Conservation (phyloP, 2,888 invertebrate species). For the Thereva unica region DNA sequence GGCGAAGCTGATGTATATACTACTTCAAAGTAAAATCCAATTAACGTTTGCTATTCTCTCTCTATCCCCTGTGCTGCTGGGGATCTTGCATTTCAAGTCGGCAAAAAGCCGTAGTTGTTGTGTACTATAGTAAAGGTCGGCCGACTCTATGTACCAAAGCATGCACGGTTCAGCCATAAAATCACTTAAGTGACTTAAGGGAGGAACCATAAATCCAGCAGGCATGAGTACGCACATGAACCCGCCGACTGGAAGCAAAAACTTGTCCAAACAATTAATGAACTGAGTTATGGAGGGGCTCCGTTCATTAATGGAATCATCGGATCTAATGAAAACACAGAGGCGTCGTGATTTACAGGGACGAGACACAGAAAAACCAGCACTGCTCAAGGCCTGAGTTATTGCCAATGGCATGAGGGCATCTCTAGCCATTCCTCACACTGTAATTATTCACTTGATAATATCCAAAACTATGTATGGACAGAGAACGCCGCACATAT, state of each 20-base stretch:
- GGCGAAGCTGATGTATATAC: constrained; percentile 20
- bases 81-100: neutral
- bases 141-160: neutral
- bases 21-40: constrained; percentile 24
- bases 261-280: constrained; percentile 34
- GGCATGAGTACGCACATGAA: constrained; percentile 19
- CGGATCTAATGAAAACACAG: constrained; percentile 23
- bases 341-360: constrained; percentile 19
- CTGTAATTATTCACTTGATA: no score
- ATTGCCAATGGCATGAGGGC: neutral
- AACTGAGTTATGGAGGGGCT: constrained; percentile 24
- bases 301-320: constrained; percentile 16
- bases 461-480: no score
- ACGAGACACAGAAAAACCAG: constrained; percentile 6
- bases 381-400: neutral
- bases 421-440: no score
- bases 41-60: constrained; percentile 20
- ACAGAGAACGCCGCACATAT: no score
- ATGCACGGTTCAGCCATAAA: constrained; percentile 28
- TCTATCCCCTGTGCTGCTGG: constrained; percentile 5
- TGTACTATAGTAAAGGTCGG: neutral
- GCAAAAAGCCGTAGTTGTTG: neutral
- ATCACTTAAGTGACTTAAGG: constrained; percentile 28
- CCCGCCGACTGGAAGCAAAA: constrained; percentile 31
- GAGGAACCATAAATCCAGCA: constrained; percentile 33